A percentile compares a stretch with the other conserved stretches of the same genome.
phyloP scores from a whole-genome alignment of 2,113 vertebrate species.

The Pipra filicauda region DNA sequence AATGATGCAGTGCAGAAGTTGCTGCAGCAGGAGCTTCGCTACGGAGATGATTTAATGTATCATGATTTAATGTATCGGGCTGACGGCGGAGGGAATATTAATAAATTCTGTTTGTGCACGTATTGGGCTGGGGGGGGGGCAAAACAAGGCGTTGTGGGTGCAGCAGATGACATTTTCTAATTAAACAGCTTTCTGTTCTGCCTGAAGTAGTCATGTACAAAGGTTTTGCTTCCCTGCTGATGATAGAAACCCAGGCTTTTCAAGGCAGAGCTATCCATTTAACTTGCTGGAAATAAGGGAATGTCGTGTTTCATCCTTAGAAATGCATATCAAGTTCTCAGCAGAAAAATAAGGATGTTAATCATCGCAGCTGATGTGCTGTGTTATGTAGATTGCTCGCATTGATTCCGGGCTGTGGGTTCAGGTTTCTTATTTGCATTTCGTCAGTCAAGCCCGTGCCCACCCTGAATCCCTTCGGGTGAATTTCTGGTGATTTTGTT shows the following conservation, averaged over 20 bases:
- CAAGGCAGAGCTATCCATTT: not conserved
- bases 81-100: not conserved
- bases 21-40: slow-evolving; percentile 57
- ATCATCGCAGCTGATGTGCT: not conserved
- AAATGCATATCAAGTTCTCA: slow-evolving; percentile 11
- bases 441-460: slow-evolving; percentile 19
- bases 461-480: slow-evolving; percentile 20
- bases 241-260: not conserved
- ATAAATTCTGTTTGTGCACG: slow-evolving; percentile 18
- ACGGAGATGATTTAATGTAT: slow-evolving; percentile 35
- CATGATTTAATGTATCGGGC: slow-evolving; percentile 21
- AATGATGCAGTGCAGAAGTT: slow-evolving; percentile 76
- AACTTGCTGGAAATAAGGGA: not conserved
- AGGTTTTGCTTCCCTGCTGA: not conserved
- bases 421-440: slow-evolving; percentile 50
- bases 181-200: slow-evolving; percentile 65
- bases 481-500: slow-evolving; percentile 61
- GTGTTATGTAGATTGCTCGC: slow-evolving; percentile 11
- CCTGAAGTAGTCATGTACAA: not conserved
- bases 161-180: slow-evolving; percentile 34
- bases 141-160: not conserved
- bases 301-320: not conserved
- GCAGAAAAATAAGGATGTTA: slow-evolving; percentile 43
- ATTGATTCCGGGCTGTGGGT: not conserved
- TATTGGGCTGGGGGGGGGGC: not conserved